Conservation (phyloP, 2,797 vertebrate species). For the Dromococcyx pavoninus region DNA sequence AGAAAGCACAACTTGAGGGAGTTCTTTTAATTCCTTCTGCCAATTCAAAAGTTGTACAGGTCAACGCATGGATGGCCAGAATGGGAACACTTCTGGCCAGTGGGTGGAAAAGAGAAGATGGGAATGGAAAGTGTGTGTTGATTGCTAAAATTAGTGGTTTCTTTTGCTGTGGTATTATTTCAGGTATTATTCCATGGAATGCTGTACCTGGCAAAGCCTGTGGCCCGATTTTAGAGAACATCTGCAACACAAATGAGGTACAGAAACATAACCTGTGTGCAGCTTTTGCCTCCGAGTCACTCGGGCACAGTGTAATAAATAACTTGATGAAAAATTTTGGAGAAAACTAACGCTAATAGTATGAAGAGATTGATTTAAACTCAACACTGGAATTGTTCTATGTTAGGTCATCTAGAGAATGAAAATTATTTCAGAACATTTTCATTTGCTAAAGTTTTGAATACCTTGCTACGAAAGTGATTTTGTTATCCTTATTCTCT, state of each 20-base stretch:
- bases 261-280: not conserved
- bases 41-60: slow-evolving; percentile 18
- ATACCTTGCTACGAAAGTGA: not conserved
- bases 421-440: not conserved
- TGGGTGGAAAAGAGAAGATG: slow-evolving; percentile 22
- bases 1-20: not conserved
- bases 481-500: not conserved
- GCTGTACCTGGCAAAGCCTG: slow-evolving; percentile 93
- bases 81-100: slow-evolving; percentile 57
- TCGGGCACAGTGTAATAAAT: not conserved
- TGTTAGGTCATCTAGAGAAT: not conserved
- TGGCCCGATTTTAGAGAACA: slow-evolving; percentile 85
- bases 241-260: slow-evolving; percentile 95
- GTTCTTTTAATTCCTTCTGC: slow-evolving; percentile 22
- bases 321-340: not conserved
- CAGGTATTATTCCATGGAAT: slow-evolving; percentile 97
- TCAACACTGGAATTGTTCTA: not conserved
- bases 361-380: not conserved
- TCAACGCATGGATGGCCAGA: not conserved
- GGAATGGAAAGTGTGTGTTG: not conserved
- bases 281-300: not conserved
- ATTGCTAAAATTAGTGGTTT: not conserved
- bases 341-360: not conserved
- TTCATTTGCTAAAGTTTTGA: not conserved
- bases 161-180: slow-evolving; percentile 43